Evolutionary conservation across 1,140 invertebrate genomes (phyloP), one percentile per base, ranked within the genome.

Genomic region (Macrotrachela quadricornifera): DNA sequence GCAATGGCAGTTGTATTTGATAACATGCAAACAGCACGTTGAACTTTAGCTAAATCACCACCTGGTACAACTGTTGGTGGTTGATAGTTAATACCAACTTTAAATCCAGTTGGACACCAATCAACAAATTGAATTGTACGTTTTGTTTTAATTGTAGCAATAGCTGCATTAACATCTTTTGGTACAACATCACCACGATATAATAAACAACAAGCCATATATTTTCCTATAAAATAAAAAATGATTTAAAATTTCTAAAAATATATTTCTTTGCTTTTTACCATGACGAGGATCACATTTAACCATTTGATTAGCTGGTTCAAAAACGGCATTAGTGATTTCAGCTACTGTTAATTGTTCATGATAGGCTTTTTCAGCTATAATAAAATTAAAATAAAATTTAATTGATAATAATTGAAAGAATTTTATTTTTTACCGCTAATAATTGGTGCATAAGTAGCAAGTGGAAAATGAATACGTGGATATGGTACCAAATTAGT

Each of bases 1-100:
- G 78, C 78, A 59, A 82, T 81, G 51, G 80, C 80, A 15, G 80
- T 82, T 51, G 80, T 82, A 73, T 83, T 83, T 60, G 78, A 79
- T 71, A 83, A 75, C 79, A 82, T 82, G 73, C 74, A 74, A 73
- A 82, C 55, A 72, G 79, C 62, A 75, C 80, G 57, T 47, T 59
- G 65, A 1, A 74, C 71, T 60, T 73, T 73, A 21, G 76, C 74
- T 51, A 77, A 60, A 76, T 79, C 73, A 75, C 79, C 55, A 75
- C 81, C 74, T 75, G 81, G 61, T 73, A 79, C 63, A n/a, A 82
- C 80, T 21, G 80, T 82, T 72, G 66, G 66, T 47, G 79, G 79
- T 68, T 81, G 79, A 68, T 80, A 80, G 70, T 82, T 81, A 68
- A 81, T 80, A 59, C 79, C 79, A 15, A 81, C 79, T 72, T 57